Conservation (phyloP, 2,888 invertebrate species). For the Monoplex corrugatus region DNA sequence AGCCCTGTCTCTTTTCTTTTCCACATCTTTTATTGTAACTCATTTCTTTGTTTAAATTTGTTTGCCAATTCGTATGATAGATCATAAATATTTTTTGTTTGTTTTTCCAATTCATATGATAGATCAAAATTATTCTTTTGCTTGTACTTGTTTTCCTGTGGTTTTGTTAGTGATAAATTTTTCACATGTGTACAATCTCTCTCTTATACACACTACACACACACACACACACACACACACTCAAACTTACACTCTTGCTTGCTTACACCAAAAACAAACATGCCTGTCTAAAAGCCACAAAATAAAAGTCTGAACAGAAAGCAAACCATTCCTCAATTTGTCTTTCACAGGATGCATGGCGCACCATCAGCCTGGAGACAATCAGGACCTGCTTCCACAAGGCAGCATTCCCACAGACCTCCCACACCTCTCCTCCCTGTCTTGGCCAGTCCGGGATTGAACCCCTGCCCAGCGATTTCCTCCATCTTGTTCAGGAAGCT, state of each 20-base stretch:
- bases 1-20: no score
- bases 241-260: not conserved
- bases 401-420: slow-evolving; percentile 36
- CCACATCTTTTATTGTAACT: no score
- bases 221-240: not conserved
- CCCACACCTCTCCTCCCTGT: not conserved
- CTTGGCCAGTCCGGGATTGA: not conserved
- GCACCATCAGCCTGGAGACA: slow-evolving; percentile 37
- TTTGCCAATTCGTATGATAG: no score
- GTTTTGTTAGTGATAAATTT: not conserved
- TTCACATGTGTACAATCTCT: no score
- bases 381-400: slow-evolving; percentile 33
- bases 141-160: not conserved
- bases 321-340: no score
- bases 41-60: no score
- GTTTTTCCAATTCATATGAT: no score
- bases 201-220: no score
- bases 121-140: not conserved
- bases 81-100: no score
- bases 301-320: not conserved
- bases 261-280: not conserved
- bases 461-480: slow-evolving; percentile 19
- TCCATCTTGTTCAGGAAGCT: slow-evolving; percentile 50
- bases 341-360: slow-evolving; percentile 42
- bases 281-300: not conserved